Percentiles rank a stretch among this genome's conserved stretches.
These are phyloP conservation scores for Amblyraja radiata DNA, from an alignment of 2,797 vertebrate species.

Conservation along the genomic window DNA sequence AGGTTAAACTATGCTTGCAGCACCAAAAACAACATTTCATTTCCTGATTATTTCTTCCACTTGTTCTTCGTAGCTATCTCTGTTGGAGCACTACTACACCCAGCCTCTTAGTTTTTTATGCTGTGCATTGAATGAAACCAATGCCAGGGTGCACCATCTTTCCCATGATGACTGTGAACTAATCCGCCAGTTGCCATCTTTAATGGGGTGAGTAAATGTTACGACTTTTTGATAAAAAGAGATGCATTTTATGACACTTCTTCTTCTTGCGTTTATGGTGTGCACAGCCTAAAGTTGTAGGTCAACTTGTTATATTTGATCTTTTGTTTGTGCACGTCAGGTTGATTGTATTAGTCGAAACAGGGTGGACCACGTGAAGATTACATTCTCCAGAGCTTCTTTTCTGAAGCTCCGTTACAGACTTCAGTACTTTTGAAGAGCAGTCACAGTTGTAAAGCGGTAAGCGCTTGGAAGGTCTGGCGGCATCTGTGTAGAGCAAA, in stretches of 20 bases:
- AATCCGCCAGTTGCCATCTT: constrained; percentile 77
- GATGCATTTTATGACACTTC: background rate
- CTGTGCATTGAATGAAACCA: constrained; percentile 63
- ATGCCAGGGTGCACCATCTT: constrained; percentile 59
- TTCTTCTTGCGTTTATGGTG: too few species aligned
- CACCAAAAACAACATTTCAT: background rate
- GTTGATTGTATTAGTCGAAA: too few species aligned
- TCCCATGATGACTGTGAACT: constrained; percentile 69
- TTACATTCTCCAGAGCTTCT: too few species aligned
- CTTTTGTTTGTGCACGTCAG: too few species aligned
- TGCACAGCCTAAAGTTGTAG: too few species aligned
- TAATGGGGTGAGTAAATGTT: constrained; percentile 68
- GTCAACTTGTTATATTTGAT: too few species aligned
- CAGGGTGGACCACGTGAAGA: too few species aligned
- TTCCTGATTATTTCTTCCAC: background rate
- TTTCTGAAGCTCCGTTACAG: background rate
- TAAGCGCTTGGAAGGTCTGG: too few species aligned
- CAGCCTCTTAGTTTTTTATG: constrained; percentile 86
- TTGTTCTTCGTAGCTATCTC: constrained; percentile 65
- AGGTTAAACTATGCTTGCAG: background rate
- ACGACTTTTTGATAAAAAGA: background rate
- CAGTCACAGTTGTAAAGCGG: background rate
- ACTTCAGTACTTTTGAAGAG: background rate
- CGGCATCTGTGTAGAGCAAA: too few species aligned
- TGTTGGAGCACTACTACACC: constrained; percentile 84